Evolutionary conservation across 2,888 invertebrate genomes (phyloP), one percentile per base, ranked within the genome.

Genomic region (Tuta absoluta): DNA sequence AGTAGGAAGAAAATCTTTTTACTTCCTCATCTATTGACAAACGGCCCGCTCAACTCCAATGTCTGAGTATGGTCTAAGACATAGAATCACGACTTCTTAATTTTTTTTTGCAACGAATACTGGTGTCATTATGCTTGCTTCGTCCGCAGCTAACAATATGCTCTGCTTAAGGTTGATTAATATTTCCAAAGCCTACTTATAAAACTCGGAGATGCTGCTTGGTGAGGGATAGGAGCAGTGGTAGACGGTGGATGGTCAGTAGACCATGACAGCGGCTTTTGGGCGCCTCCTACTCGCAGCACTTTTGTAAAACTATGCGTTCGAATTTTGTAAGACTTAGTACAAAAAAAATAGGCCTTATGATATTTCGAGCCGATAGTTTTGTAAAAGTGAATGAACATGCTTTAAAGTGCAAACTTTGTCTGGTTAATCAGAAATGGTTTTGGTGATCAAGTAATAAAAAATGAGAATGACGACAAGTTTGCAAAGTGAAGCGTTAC

Each of bases 221-320:
- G 58, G 58, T 38, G 58, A 58, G 1, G 58, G 58, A 21, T 10
- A 58, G 68, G 68, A 66, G 82, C 79, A 83, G 82, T 81, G 86
- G 84, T 78, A 75, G 82, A 81, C 83, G 85, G 87, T 86, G 81
- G 79, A 79, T 72, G 81, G 80, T 77, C 73, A 68, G 69, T 71
- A 70, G 68, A 68, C 73, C 73, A 65, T 63, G 71, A 60, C 68
- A 71, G 78, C 75, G 79, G 89, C 85, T 85, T 87, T 81, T 83
- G 87, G 87, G 88, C 81, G 83, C 81, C 85, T 80, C 83, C 82
- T 86, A 86, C 80, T 79, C 82, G 76, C 74, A 63, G 11, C 33
- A 33, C 28, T 48, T 58, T 58, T 21, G 19, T 21, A 12, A 21
- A 38, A 38, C 21, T 38, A 58, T 19, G 38, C 1, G 37, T 23